Evolutionary conservation across 2,113 vertebrate species (phyloP).

Genomic region (Podarcis raffonei): DNA sequence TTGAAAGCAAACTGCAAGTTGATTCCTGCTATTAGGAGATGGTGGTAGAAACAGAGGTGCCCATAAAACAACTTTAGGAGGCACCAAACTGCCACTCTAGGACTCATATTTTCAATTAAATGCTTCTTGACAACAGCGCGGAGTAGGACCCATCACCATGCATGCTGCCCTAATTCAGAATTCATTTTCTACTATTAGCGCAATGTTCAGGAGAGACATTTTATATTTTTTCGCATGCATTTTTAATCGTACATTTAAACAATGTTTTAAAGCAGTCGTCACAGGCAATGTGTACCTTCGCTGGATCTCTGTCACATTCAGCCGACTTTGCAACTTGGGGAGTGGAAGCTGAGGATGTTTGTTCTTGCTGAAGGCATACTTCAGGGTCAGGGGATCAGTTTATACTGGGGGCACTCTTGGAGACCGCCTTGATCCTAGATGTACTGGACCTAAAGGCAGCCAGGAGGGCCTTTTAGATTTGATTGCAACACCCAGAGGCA

Average conservation of each 20-base stretch:
- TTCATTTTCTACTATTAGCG: background rate
- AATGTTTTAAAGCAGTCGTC: background rate
- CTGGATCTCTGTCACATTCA: too few species aligned
- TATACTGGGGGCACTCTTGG: too few species aligned
- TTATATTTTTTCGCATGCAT: background rate
- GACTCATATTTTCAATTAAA: background rate
- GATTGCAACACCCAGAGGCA: too few species aligned
- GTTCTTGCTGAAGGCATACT: too few species aligned
- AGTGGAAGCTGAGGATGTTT: too few species aligned
- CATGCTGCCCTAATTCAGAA: background rate
- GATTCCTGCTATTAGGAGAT: background rate
- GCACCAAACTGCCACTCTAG: background rate
- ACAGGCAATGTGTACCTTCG: too few species aligned
- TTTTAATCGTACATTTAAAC: background rate
- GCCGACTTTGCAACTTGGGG: too few species aligned
- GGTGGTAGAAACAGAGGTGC: background rate
- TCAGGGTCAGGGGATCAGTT: too few species aligned
- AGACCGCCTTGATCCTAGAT: too few species aligned
- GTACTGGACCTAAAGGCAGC: too few species aligned
- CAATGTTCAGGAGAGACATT: rapidly evolving
- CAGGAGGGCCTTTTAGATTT: too few species aligned
- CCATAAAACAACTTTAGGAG: background rate
- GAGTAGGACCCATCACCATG: rapidly evolving
- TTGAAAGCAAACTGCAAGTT: background rate
- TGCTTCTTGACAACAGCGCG: background rate